These are phyloP conservation scores for Danaus plexippus DNA, from an alignment of 1,140 invertebrate species.

Conservation along the genomic window DNA sequence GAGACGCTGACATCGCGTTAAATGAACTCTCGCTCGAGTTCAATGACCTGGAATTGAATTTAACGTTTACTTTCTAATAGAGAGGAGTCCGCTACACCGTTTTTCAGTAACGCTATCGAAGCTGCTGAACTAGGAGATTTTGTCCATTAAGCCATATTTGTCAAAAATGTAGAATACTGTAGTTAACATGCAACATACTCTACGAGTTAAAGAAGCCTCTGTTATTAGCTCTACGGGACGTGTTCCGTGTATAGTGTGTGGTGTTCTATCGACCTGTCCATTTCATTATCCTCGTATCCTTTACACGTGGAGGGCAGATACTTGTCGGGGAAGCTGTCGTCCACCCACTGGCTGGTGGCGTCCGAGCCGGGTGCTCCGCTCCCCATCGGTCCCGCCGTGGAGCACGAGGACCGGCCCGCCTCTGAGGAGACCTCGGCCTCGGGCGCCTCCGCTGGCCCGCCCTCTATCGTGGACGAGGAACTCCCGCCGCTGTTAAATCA, in stretches of 20 bases:
- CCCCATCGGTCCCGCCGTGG: slow-evolving; percentile 35
- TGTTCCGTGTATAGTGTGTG: no score
- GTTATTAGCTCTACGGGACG: no score
- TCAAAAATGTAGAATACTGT: no score
- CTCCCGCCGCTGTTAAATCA: slow-evolving; percentile 8
- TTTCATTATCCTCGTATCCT: slow-evolving; percentile 51
- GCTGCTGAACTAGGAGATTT: no score
- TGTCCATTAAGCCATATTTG: no score
- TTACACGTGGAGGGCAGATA: slow-evolving; percentile 55
- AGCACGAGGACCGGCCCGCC: slow-evolving; percentile 11
- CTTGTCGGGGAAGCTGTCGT: slow-evolving; percentile 62
- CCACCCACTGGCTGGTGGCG: slow-evolving; percentile 69
- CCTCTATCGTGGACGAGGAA: slow-evolving; percentile 14
- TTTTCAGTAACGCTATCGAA: no score
- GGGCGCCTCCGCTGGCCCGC: slow-evolving; percentile 2
- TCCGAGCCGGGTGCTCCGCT: slow-evolving; percentile 42
- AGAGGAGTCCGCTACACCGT: no score
- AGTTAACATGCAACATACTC: no score
- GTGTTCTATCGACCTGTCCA: slow-evolving; percentile 32
- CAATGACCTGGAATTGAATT: slow-evolving; percentile 32
- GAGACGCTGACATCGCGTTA: slow-evolving; percentile 54
- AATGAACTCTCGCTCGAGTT: slow-evolving; percentile 64
- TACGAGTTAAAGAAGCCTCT: no score
- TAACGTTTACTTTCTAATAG: no score
- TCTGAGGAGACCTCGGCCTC: slow-evolving; percentile 6